Conservation (phyloP, 2,797 vertebrate genomes). For the Allobates femoralis region DNA sequence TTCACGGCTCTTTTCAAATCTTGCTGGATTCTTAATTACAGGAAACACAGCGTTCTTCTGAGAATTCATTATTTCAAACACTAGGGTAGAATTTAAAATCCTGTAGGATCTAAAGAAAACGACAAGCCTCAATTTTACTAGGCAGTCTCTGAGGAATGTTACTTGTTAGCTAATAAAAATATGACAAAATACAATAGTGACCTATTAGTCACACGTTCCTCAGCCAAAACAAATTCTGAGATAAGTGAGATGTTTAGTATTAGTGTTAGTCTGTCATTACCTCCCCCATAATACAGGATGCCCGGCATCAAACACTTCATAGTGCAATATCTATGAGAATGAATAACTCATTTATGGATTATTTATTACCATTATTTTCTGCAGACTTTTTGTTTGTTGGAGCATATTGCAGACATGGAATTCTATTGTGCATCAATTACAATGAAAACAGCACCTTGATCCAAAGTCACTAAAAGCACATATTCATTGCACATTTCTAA, state of each 20-base stretch:
- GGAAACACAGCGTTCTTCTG: constrained; percentile 57
- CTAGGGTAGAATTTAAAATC: constrained; percentile 56
- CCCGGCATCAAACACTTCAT: not conserved
- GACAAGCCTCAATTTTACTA: constrained; percentile 56
- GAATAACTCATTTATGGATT: not conserved
- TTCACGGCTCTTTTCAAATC: constrained; percentile 56
- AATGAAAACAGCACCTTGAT: too few relatives aligned
- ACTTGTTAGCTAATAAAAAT: constrained; percentile 60
- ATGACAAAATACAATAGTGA: constrained; percentile 52
- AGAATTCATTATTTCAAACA: constrained; percentile 61
- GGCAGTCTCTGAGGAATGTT: constrained; percentile 35
- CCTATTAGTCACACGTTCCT: constrained; percentile 33
- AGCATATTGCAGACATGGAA: too few relatives aligned
- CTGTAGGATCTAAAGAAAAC: constrained; percentile 52
- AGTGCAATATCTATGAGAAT: not conserved
- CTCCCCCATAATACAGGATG: not conserved
- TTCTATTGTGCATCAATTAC: too few relatives aligned
- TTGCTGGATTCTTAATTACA: constrained; percentile 58
- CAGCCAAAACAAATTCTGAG: constrained; percentile 38
- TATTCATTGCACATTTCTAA: too few relatives aligned
- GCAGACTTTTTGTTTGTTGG: too few relatives aligned
- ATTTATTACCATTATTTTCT: not conserved
- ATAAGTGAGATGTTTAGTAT: constrained; percentile 26
- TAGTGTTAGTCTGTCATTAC: not conserved
- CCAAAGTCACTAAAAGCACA: too few relatives aligned